phyloP scores from a whole-genome alignment of 2,797 vertebrate genomes.

The Cyclura pinguis region DNA sequence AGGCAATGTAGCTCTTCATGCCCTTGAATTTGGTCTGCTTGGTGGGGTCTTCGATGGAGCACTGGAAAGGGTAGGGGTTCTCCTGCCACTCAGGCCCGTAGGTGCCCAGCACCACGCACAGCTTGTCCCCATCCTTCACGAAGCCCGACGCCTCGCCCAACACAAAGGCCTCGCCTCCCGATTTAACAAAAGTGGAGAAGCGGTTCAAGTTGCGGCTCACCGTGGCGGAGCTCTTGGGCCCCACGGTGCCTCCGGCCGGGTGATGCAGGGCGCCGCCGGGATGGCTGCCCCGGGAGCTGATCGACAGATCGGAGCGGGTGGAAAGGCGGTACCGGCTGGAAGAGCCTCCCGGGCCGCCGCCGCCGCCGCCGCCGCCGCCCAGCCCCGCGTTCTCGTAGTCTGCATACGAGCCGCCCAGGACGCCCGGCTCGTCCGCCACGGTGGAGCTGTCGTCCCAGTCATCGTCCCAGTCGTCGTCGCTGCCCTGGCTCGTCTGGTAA shows the following conservation, averaged over 20 bases:
- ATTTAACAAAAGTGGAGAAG: slow-evolving; percentile 97
- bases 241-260: slow-evolving; percentile 64
- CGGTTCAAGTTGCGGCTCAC: slow-evolving; percentile 95
- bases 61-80: slow-evolving; percentile 94
- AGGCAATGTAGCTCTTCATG: slow-evolving; percentile 99
- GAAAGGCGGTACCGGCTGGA: slow-evolving; percentile 85
- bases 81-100: slow-evolving; percentile 96
- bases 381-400: slow-evolving; percentile 82
- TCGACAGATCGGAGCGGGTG: slow-evolving; percentile 81
- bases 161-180: slow-evolving; percentile 95
- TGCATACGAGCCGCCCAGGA: slow-evolving; percentile 81
- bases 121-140: slow-evolving; percentile 95
- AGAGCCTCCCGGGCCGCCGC: neutral
- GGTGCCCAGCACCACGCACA: slow-evolving; percentile 92
- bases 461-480: slow-evolving; percentile 96
- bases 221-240: slow-evolving; percentile 91
- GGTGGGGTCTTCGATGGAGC: slow-evolving; percentile 95
- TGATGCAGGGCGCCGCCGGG: slow-evolving; percentile 60
- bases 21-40: slow-evolving; percentile 99
- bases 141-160: slow-evolving; percentile 92
- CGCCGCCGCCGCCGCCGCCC: neutral
- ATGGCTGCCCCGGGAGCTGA: slow-evolving; percentile 73
- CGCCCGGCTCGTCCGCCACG: slow-evolving; percentile 90
- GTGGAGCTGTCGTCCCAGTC: slow-evolving; percentile 97
- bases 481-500: slow-evolving; percentile 86